Base-by-base conservation (phyloP, 1,140 invertebrate genomes). In the Drosophila navojoa region DNA sequence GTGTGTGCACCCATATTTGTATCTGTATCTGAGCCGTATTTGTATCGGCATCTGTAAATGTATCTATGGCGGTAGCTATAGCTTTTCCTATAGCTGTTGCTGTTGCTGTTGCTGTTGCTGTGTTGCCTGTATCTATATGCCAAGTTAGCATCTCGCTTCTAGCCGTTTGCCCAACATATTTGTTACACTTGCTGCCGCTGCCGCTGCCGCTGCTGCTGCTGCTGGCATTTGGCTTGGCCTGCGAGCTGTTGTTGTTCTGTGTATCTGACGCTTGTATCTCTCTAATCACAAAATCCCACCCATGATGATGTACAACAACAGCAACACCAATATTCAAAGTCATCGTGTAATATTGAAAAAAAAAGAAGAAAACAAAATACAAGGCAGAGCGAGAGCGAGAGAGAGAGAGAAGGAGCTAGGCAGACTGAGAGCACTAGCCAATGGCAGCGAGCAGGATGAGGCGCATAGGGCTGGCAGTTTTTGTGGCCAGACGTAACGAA, bases 301-400 rank as follows among this genome's bases (percentile, higher is more conserved):
- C 82, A 86, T 86, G 82, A 82, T 84, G 81, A 82, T 84, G 81
- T 68, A 49, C 45, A 61, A 22, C 76, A 66, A 25, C 55, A 72
- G 29, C 55, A 52, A 32, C 64, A 57, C n/a, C 67, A 85, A 85
- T 85, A 87, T 81, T 87, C 82, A 87, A 87, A 87, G 84, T 90
- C 87, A 90, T 90, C 79, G 79, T 78, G 66, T 90, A 76, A 89
- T 91, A 90, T 90, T 90, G 77, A 76, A 90, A 79, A 80, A 86
- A 71, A 49, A 38, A 29, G 57, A 25, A 29, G 10, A 57, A 32
- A 9, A 40, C 3, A 40, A 15, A 44, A 44, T 1, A 44, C 0
- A 44, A 15, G 13, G 42, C 42, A 19, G 5, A 15, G n/a, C 7
- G 15, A 7, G 42, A 42, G 38, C 7, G 27, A 19, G 11, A 47